Base-by-base conservation (phyloP, 2,797 vertebrate genomes). In the Falco concolor region DNA sequence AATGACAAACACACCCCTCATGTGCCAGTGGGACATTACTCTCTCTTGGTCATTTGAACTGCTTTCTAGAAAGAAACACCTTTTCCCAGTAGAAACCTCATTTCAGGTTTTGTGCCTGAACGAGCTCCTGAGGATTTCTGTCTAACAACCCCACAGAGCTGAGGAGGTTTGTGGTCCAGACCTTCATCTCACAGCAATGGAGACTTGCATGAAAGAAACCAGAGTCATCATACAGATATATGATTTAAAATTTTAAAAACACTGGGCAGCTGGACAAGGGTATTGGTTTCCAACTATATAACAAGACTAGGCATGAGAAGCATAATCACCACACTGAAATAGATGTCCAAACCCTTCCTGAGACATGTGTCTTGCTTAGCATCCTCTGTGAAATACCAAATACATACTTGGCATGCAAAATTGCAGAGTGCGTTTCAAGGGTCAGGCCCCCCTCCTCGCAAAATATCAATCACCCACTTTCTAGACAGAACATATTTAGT, bases 391-490 rank as follows among this genome's bases (percentile, higher is more conserved):
- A 82, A 91, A 95, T 8, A 84, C 23, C 56, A 87, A 84, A 50
- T 11, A 53, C 45, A 13, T 17, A 30, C 12, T 30, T n/a, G 54
- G 38, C 49, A 82, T 19, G 42, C 30, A 59, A 44, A 91, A 73
- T 25, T 27, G 10, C 36, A 44, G 42, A 7, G 6, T 16, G 17
- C 1, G 0, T 67, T 84, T 67, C 40, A 38, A 53, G 34, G 50
- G 54, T 64, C 67, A 60, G 23, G 10, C 12, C 6, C 2, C 10
- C 2, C 6, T n/a, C 12, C 56, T 36, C 3, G 0, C 32, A n/a
- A 76, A 81, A 27, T 28, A 88, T 30, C 83, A 42, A 21, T 36
- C 77, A 57, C 27, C 54, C 34, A 12, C 63, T 22, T 87, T 21
- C 49, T 73, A 74, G 82, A 70, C 44, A 79, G 63, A 59, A 60